Evolutionary conservation across 2,797 vertebrate genomes (phyloP).

Genomic region (Gymnothorax reevesii): DNA sequence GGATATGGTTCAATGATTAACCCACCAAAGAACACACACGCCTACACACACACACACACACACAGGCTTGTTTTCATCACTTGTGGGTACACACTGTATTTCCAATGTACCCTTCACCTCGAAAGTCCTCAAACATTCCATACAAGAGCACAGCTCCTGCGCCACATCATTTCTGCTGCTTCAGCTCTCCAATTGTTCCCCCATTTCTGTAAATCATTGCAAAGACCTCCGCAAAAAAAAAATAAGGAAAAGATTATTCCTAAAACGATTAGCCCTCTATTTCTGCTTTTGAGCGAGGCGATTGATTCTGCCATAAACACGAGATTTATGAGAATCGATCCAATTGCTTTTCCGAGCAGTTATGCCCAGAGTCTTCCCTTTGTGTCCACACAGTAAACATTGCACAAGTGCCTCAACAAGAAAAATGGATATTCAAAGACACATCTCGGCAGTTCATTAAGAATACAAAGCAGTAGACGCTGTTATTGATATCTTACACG

Average conservation of each 20-base stretch:
- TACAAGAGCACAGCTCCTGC: too few species aligned
- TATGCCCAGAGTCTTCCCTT: constrained; percentile 49
- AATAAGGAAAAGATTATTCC: constrained; percentile 73
- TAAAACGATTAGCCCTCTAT: constrained; percentile 81
- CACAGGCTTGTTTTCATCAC: too few species aligned
- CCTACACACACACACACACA: constrained; percentile 35
- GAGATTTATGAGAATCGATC: constrained; percentile 85
- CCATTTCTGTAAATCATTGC: constrained; percentile 46
- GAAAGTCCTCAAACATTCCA: not conserved
- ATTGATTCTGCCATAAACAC: constrained; percentile 87
- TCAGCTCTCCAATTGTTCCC: constrained; percentile 48
- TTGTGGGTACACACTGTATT: too few species aligned
- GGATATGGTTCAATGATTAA: too few species aligned
- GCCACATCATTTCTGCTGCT: constrained; percentile 44
- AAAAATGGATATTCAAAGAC: constrained; percentile 57
- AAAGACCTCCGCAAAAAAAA: constrained; percentile 47
- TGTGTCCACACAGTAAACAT: constrained; percentile 64
- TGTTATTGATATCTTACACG: constrained; percentile 33
- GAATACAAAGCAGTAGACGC: constrained; percentile 64
- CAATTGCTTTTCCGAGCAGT: constrained; percentile 66
- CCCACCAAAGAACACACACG: too few species aligned
- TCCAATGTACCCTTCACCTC: not conserved
- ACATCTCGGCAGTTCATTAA: constrained; percentile 56
- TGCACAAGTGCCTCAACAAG: constrained; percentile 61
- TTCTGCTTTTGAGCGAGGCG: constrained; percentile 72